Evolutionary conservation across 2,888 invertebrate species (phyloP).

Genomic region (Vesta saturnalis): DNA sequence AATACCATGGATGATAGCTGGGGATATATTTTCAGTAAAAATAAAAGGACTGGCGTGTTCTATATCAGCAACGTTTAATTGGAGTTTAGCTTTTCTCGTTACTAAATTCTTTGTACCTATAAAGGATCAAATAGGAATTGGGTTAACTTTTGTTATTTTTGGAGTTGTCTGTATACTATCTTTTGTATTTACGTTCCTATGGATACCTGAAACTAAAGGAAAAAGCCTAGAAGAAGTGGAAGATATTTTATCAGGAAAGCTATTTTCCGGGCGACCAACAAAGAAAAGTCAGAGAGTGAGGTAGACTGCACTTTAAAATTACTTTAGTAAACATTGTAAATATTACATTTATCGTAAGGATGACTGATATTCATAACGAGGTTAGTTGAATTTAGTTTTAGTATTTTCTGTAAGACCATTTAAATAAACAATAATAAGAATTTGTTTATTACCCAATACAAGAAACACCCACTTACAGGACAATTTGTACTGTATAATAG

Average conservation of each 20-base stretch:
- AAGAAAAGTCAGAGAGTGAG: no score
- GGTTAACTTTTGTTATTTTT: conserved; percentile 75
- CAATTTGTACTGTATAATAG: no score
- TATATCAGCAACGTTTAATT: conserved; percentile 74
- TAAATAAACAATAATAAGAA: no score
- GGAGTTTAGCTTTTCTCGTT: conserved; percentile 74
- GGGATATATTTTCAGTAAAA: conserved; percentile 74
- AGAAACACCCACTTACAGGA: no score
- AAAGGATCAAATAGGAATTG: conserved; percentile 65
- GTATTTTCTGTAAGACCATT: no score
- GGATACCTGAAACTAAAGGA: conserved; percentile 77
- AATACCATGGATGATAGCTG: conserved; percentile 76
- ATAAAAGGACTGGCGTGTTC: conserved; percentile 73
- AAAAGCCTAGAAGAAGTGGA: conserved; percentile 68
- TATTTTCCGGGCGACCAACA: no score
- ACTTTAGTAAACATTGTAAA: no score
- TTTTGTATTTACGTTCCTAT: conserved; percentile 70
- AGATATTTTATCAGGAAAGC: conserved; percentile 59
- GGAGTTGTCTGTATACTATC: conserved; percentile 68
- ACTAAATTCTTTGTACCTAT: conserved; percentile 73
- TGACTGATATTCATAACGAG: no score
- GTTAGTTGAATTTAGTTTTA: no score
- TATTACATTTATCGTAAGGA: no score
- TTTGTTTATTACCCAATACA: no score
- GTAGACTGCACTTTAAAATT: no score